phyloP scores from a whole-genome alignment of 1,140 invertebrate genomes.

The Sinella curviseta region DNA sequence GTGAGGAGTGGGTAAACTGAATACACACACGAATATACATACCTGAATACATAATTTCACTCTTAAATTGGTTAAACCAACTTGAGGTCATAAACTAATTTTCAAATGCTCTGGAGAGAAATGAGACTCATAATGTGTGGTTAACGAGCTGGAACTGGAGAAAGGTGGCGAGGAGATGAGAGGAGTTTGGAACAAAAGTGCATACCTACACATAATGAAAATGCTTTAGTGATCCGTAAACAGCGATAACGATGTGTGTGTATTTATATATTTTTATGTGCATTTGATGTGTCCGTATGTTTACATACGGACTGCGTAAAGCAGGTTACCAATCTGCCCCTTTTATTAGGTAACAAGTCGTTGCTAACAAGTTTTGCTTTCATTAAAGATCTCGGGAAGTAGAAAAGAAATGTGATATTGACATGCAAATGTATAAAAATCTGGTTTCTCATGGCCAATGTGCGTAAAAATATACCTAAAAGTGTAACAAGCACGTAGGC shows the following conservation, averaged over 20 bases:
- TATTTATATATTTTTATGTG: not conserved
- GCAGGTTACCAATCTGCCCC: too few species aligned
- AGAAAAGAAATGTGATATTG: conserved; percentile 8
- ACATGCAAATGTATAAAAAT: conserved; percentile 13
- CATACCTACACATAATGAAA: too few species aligned
- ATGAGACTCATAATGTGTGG: conserved; percentile 20
- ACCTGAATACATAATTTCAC: conserved; percentile 11
- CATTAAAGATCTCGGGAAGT: not conserved
- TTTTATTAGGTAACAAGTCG: conserved; percentile 9
- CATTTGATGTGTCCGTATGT: too few species aligned
- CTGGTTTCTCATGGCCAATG: not conserved
- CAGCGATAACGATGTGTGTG: not conserved
- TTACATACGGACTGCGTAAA: too few species aligned
- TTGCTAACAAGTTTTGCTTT: not conserved
- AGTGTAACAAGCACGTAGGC: not conserved
- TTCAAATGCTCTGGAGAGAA: conserved; percentile 21
- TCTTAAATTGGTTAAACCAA: conserved; percentile 17
- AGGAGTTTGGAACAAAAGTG: not conserved
- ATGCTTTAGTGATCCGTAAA: not conserved
- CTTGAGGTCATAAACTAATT: conserved; percentile 19
- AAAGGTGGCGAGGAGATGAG: conserved; percentile 15
- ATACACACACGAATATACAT: too few species aligned
- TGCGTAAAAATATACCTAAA: too few species aligned
- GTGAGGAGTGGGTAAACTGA: too few species aligned
- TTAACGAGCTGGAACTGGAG: conserved; percentile 21